phyloP scores from a whole-genome alignment of 1,140 invertebrate species.

The Cydia pomonella region DNA sequence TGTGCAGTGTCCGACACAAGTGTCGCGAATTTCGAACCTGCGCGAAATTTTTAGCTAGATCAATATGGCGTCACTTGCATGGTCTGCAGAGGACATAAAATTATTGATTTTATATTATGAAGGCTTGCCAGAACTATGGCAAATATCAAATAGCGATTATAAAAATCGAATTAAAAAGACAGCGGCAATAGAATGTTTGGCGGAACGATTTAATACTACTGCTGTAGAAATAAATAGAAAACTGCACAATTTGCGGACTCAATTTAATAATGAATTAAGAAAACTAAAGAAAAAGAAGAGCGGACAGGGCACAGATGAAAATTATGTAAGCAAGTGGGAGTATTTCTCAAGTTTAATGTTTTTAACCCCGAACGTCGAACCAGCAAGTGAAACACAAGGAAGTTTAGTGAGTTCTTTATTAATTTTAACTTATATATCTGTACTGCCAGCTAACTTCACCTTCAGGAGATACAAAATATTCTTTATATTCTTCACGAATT shows the following conservation, averaged over 20 bases:
- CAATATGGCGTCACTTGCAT: constrained; percentile 25
- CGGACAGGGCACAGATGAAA: constrained; percentile 22
- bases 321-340: constrained; percentile 35
- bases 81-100: constrained; percentile 25
- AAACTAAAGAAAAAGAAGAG: constrained; percentile 35
- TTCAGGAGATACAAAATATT: constrained; percentile 14
- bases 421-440: constrained; percentile 25
- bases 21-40: constrained; percentile 26
- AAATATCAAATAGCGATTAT: constrained; percentile 28
- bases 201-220: constrained; percentile 29
- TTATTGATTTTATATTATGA: constrained; percentile 31
- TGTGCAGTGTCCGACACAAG: constrained; percentile 25
- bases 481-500: constrained; percentile 14
- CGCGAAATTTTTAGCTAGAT: constrained; percentile 30
- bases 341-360: constrained; percentile 35
- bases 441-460: constrained; percentile 21
- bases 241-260: constrained; percentile 33
- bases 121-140: constrained; percentile 22
- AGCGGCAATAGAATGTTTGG: constrained; percentile 32
- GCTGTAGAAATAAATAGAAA: constrained; percentile 11
- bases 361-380: constrained; percentile 25
- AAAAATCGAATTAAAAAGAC: constrained; percentile 16
- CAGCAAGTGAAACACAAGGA: constrained; percentile 27
- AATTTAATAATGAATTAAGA: constrained; percentile 34
- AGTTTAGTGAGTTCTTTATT: constrained; percentile 25